Evolutionary conservation across 53 echinoderm and acorn worm genomes (phyloP), one percentile per base, ranked within the genome.

Genomic region (Hippasteria phrygiana): DNA sequence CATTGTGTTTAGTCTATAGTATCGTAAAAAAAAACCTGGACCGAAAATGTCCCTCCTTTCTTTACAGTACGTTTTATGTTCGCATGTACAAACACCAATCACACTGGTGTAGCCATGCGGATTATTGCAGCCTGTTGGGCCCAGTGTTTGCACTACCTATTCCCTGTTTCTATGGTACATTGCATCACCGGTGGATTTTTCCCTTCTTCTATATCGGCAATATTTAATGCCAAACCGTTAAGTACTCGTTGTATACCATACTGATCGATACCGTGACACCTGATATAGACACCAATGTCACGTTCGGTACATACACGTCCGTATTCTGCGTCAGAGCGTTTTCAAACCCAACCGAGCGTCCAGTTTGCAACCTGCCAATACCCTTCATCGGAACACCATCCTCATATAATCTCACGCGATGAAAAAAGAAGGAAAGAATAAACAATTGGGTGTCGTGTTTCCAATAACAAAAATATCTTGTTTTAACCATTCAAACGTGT

Each of bases 141-240:
- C 24, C n/a, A 24, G 3, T 59, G 59, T 59, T 59, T 59, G 8
- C 26, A 18, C 4, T 22, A 59, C n/a, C n/a, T n/a, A 56, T 3
- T 26, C 59, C 59, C 2, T 20, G 16, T n/a, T 22, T 76, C n/a
- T 75, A 10, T 17, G 5, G 0, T 29, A 76, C 31, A 31, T 51
- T 50, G 50, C 76, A 27, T 48, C 67, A 22, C 32, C 17, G 76
- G 51, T 76, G 51, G 47, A 50, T 76, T 76, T 53, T 37, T 18
- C 28, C 14, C 28, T 28, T n/a, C n/a, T 59, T 59, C 59, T 59
- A 9, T 59, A 59, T 59, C 59, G 59, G 76, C 32, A 50, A 76
- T 76, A 76, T 76, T 35, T 76, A 76, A 76, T 76, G 35, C 51
- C 76, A 76, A 76, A 48, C 20, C 53, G 53, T 76, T 76, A 34